Base-by-base conservation (phyloP, 2,797 vertebrate genomes). In the Lophura swinhoii region DNA sequence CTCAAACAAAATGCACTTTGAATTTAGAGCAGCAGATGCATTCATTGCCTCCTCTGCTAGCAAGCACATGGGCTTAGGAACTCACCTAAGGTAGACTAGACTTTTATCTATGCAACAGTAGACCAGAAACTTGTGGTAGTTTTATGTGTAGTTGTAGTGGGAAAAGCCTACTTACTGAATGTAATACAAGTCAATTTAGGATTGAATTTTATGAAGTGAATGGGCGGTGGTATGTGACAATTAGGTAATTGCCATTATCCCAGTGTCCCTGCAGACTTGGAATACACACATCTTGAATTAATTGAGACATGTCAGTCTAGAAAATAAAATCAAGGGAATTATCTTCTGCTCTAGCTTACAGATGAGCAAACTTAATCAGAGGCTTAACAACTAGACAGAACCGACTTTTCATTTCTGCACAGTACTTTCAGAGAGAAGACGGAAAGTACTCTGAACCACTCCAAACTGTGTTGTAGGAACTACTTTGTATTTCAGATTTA, bases 221-320 rank as follows among this genome's bases (percentile, higher is more conserved):
- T 73, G 87, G 84, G 91, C 63, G 70, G 73, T 84, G 83, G 71
- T 79, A 82, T 89, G 75, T 87, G 82, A 85, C 90, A 94, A 6
- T 92, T 93, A 92, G 70, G 62, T 93, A 85, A 95, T 77, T 92
- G 84, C 62, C 73, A 89, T 93, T 94, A 87, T 92, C 59, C 46
- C 26, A 53, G 39, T 84, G 73, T 93, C 82, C 77, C 91, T 59
- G 48, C 68, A 86, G 84, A 86, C 44, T 82, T 84, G 60, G 56
- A 85, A 64, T 70, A 84, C 62, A 59, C 51, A 56, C 79, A 81
- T 91, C 64, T 94, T 94, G 94, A 95, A 91, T 91, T 93, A 60
- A 86, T 76, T 67, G 60, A 64, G 67, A 63, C 43, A 5, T 74
- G 23, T 55, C 88, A 58, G 33, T 79, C 64, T 86, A 84, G 51